These are phyloP conservation scores for Bilobella aurantiaca DNA, from an alignment of 1,140 invertebrate species.

Conservation along the genomic window DNA sequence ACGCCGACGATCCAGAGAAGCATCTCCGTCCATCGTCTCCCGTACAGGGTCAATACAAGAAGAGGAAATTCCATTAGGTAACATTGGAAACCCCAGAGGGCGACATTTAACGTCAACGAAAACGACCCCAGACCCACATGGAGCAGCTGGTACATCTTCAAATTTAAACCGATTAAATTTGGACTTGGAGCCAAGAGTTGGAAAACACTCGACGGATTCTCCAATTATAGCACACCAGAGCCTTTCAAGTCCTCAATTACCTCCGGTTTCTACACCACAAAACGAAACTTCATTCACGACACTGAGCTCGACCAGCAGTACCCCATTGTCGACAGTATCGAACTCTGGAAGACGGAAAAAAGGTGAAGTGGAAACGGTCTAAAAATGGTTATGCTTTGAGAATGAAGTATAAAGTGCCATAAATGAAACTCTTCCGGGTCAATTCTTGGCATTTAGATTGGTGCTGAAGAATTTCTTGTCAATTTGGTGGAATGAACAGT, in stretches of 20 bases:
- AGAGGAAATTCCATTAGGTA: constrained; percentile 30
- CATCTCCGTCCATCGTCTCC: constrained; percentile 11
- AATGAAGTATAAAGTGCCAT: no score
- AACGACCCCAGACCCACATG: no score
- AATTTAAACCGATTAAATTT: no score
- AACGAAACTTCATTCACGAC: constrained; percentile 28
- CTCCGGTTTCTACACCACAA: constrained; percentile 21
- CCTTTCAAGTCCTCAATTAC: not conserved
- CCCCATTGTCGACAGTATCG: not conserved
- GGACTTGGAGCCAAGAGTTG: no score
- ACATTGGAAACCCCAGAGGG: constrained; percentile 1
- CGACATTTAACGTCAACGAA: not conserved
- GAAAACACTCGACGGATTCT: no score
- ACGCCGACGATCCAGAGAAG: constrained; percentile 21
- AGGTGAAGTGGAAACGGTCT: constrained; percentile 27
- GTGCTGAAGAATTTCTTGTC: no score
- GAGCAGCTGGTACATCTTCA: no score
- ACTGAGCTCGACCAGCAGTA: not conserved
- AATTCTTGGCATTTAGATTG: no score
- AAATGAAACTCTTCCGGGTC: no score
- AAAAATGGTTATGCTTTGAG: no score
- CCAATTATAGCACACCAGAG: no score
- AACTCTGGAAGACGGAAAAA: constrained; percentile 19
- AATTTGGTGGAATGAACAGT: no score
- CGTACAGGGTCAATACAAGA: constrained; percentile 9